Base-by-base conservation (phyloP, 2,113 vertebrate species). In the Gobio gobio region DNA sequence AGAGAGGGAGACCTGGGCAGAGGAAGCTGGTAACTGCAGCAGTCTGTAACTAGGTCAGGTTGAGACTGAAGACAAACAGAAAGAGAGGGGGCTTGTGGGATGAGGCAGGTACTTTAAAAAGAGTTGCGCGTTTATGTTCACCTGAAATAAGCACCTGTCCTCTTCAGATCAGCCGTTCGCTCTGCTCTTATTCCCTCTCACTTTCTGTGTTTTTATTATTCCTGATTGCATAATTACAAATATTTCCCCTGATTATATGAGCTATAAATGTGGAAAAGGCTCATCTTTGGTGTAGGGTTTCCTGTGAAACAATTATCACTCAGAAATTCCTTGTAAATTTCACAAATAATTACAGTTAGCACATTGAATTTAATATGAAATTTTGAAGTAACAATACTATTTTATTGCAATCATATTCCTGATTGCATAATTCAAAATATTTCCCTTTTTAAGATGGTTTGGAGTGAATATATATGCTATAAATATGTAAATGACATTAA, bases 21-120 rank as follows among this genome's bases (percentile, higher is more conserved):
- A 40, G 63, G 64, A 26, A 47, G 40, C 49, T 81, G 68, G 58
- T 77, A 77, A 83, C 73, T 80, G 87, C 81, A 76, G 81, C 40
- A 84, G 80, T 83, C 83, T 79, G 16, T 86, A 86, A 86, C 84
- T 88, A 88, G 84, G 87, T 88, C 87, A 88, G 84, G 24, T 33
- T 68, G 64, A 86, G 68, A 58, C 70, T 51, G 43, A 22, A 83
- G 85, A 78, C 43, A 12, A 7, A 78, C 5, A 77, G 3, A 76
- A 33, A 74, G 49, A 47, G 56, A 64, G 58, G 58, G 40, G 73
- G 49, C 49, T 68, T 72, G 54, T 70, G 61, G 33, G 10, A 61
- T 9, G 13, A 79, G 7, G 8, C 56, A 78, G 77, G n/a, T 79
- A 47, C 24, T 70, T 22, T 24, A 83, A 43, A 59, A 40, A 33